A percentile compares a stretch with the other conserved stretches of the same genome.
Evolutionary conservation across 2,888 invertebrate genomes (phyloP).

Genomic region (Celastrina argiolus): DNA sequence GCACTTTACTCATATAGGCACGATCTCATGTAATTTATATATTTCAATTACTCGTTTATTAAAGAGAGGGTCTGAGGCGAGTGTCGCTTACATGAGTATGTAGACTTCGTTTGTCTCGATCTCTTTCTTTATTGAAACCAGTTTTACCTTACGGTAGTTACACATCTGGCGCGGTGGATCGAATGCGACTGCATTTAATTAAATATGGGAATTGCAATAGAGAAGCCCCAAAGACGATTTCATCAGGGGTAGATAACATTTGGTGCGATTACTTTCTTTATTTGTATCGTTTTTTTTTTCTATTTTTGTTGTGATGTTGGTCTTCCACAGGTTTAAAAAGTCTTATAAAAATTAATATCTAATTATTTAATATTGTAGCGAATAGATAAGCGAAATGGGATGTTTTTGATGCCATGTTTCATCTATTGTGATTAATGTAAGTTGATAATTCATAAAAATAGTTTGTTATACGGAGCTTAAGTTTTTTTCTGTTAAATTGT

Average conservation of each 20-base stretch:
- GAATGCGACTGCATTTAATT: slow-evolving; percentile 16
- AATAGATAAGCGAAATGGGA: slow-evolving; percentile 48
- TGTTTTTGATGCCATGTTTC: slow-evolving; percentile 51
- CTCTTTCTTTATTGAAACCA: not conserved
- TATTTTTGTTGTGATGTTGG: slow-evolving; percentile 76
- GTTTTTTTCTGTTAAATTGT: slow-evolving; percentile 41
- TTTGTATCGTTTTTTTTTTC: slow-evolving; percentile 61
- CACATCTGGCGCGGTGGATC: not conserved
- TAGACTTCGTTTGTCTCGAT: not conserved
- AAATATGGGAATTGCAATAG: slow-evolving; percentile 21
- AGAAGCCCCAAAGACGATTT: slow-evolving; percentile 7
- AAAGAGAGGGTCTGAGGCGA: not conserved
- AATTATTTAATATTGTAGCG: slow-evolving; percentile 63
- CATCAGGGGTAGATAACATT: slow-evolving; percentile 30
- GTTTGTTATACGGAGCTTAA: slow-evolving; percentile 32
- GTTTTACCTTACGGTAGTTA: not conserved
- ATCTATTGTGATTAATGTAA: slow-evolving; percentile 41
- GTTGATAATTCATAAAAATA: slow-evolving; percentile 37
- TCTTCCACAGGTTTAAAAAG: slow-evolving; percentile 68
- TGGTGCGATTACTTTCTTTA: slow-evolving; percentile 56
- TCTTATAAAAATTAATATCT: slow-evolving; percentile 55
- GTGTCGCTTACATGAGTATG: not conserved
- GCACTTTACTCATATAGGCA: slow-evolving; percentile 52
- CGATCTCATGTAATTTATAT: slow-evolving; percentile 66
- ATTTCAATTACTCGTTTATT: slow-evolving; percentile 37